These are phyloP conservation scores for Microtus ochrogaster DNA, from an alignment of 2,113 vertebrate genomes.

Conservation along the genomic window DNA sequence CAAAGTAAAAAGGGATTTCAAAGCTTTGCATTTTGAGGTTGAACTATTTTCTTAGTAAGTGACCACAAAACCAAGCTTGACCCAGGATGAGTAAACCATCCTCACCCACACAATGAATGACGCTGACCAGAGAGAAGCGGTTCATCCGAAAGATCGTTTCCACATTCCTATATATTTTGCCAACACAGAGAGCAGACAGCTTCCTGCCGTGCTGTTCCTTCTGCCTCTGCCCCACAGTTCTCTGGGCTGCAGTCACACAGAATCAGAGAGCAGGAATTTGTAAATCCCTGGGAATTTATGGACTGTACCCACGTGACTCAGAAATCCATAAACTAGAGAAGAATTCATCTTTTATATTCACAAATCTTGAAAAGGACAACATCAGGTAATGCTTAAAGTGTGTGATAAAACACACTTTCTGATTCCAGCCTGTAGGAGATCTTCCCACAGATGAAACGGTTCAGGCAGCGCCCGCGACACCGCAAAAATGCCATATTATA, in stretches of 20 bases:
- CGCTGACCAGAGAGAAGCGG: not conserved
- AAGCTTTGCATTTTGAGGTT: not conserved
- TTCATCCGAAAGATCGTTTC: not conserved
- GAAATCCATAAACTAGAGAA: not conserved
- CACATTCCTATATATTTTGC: not conserved
- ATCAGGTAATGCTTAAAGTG: slow-evolving; percentile 15
- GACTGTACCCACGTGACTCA: not conserved
- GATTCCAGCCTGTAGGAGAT: slow-evolving; percentile 53
- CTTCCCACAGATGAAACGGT: slow-evolving; percentile 51
- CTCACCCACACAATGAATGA: not conserved
- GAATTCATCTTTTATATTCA: not conserved
- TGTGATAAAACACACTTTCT: slow-evolving; percentile 61
- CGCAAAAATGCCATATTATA: not conserved
- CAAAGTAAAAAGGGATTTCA: slow-evolving; percentile 46
- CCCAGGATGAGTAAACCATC: fast-evolving
- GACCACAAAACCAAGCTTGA: not conserved
- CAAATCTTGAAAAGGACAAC: slow-evolving; percentile 3
- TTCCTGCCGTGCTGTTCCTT: fast-evolving
- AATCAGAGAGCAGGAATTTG: not conserved
- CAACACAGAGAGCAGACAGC: fast-evolving
- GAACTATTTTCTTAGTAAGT: not conserved
- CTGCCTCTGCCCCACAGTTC: fast-evolving
- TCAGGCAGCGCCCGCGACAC: slow-evolving; percentile 27
- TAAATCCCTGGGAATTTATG: not conserved
- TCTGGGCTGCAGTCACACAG: not conserved